A percentile compares a stretch with the other conserved stretches of the same genome.
phyloP scores from a whole-genome alignment of 2,797 vertebrate genomes.

The Sternotherus odoratus region DNA sequence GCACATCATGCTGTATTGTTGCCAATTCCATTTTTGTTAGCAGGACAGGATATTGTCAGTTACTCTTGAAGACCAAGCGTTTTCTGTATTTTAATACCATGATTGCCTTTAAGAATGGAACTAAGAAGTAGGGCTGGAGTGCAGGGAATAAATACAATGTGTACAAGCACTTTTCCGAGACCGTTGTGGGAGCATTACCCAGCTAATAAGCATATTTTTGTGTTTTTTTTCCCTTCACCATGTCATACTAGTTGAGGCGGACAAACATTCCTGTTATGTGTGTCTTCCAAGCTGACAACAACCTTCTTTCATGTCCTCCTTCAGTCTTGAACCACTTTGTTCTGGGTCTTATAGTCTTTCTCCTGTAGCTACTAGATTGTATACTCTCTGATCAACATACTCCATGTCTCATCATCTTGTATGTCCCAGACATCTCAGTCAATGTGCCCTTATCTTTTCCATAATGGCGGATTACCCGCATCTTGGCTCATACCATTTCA shows the following conservation, averaged over 20 bases:
- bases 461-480: too few relatives aligned
- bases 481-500: too few relatives aligned
- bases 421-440: too few relatives aligned
- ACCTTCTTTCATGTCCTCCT: background rate
- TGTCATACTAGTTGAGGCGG: background rate
- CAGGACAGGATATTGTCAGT: background rate
- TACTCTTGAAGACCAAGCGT: background rate
- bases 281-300: background rate
- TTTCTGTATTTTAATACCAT: background rate
- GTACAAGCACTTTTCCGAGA: background rate
- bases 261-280: background rate
- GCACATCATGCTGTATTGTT: background rate
- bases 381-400: too few relatives aligned
- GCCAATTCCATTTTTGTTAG: background rate
- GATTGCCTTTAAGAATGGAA: background rate
- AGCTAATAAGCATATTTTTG: background rate
- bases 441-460: too few relatives aligned
- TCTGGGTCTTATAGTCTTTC: background rate
- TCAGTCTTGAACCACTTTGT: background rate
- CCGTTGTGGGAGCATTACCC: background rate
- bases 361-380: too few relatives aligned
- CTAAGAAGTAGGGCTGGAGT: background rate
- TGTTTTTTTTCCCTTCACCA: background rate
- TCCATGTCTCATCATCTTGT: too few relatives aligned
- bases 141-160: background rate